Base-by-base conservation (phyloP, 2,888 invertebrate genomes). In the Hetaerina titia region DNA sequence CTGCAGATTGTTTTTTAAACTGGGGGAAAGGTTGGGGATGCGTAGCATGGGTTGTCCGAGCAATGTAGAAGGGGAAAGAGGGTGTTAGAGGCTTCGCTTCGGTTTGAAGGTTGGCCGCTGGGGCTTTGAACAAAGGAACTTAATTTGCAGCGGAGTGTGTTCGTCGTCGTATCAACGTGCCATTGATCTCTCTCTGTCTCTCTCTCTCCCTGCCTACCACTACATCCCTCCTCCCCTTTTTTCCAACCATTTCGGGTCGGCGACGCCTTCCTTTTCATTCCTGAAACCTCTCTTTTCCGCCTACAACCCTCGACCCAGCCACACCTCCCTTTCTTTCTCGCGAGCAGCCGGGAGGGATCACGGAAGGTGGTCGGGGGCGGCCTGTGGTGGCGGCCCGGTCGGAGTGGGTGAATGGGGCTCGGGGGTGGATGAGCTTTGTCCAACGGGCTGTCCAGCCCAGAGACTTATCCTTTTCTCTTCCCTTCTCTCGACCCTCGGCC, bases 91-190 rank as follows among this genome's bases (percentile, higher is more conserved):
- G 74, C 13, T 31, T 31, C 31, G 56, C 56, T n/a, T 69, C 56
- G 92, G 45, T 69, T 81, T 69, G 64, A 74, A 92, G 92, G 92
- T 74, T 92, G 64, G 92, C 92, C 92, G 64, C 69, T 69, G 74
- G 92, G 92, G 56, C 19, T 90, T 45, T 19, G 22, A 92, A 92
- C 92, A 92, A 92, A 92, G 92, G 92, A 74, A 92, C 92, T 92
- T 92, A 92, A 92, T 92, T 92, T 92, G 92, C 92, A 92, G 92
- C 74, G n/a, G 92, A 69, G 92, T 92, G 69, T 74, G 92, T 56
- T 74, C 92, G 64, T 69, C 92, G 45, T 69, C 92, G 56, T 69
- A 69, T 92, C 69, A 92, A 56, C 69, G 92, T 31, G 45, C 74
- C 92, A 92, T 92, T 92, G 92, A 92, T 92, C 92, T 92, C 45